Conservation (phyloP, 1,140 invertebrate genomes). For the Cydia fagiglandana region DNA sequence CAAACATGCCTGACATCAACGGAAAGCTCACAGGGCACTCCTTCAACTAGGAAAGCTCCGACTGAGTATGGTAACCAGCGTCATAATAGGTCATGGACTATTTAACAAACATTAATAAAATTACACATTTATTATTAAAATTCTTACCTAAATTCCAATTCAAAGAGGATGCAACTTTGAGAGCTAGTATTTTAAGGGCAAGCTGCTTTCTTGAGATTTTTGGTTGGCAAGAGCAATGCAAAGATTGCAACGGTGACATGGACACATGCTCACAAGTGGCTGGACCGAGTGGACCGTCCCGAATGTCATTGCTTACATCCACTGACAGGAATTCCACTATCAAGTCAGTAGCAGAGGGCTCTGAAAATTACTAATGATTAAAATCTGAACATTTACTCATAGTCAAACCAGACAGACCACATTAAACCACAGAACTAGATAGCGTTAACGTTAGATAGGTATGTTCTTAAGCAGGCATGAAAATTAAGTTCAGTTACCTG, state of each 20-base stretch:
- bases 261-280: conserved; percentile 58
- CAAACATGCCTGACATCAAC: too few species aligned
- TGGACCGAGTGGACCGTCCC: conserved; percentile 33
- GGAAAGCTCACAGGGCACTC: too few species aligned
- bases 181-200: conserved; percentile 90
- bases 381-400: background rate
- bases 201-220: conserved; percentile 78
- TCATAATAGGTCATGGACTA: too few species aligned
- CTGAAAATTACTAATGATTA: conserved; percentile 68
- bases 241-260: conserved; percentile 65
- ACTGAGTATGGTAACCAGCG: too few species aligned
- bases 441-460: too few species aligned
- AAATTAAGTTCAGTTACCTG: conserved; percentile 80
- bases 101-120: too few species aligned
- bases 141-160: conserved; percentile 89
- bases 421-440: too few species aligned
- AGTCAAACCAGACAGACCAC: too few species aligned
- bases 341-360: conserved; percentile 90
- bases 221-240: conserved; percentile 46
- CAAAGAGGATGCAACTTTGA: conserved; percentile 91
- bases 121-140: too few species aligned
- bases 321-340: conserved; percentile 92
- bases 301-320: conserved; percentile 78
- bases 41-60: too few species aligned
- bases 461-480: background rate